Evolutionary conservation across 92 coral and sea anemone species (phyloP).

Genomic region (Palythoa heliodiscus): DNA sequence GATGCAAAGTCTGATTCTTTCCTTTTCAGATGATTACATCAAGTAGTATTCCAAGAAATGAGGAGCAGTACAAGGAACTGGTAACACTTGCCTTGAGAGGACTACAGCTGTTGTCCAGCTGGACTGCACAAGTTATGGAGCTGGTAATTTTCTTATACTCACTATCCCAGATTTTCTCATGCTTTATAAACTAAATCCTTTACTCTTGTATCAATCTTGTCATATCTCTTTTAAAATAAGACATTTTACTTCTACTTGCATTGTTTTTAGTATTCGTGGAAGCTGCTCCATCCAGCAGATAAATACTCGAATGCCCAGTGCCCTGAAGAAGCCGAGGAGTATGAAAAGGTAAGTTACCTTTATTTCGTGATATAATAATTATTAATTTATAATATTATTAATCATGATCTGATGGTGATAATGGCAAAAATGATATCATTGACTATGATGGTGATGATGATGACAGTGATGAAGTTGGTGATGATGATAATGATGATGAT

Average conservation of each 20-base stretch:
- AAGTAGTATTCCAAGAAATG: constrained; percentile 72
- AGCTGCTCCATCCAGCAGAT: constrained; percentile 96
- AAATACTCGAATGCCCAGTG: constrained; percentile 95
- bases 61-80: constrained; percentile 78
- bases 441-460: too few species aligned
- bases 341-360: constrained; percentile 75
- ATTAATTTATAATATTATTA: too few species aligned
- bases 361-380: background rate
- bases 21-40: constrained; percentile 87
- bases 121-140: constrained; percentile 80
- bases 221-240: background rate
- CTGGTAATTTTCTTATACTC: constrained; percentile 1
- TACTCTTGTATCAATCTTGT: background rate
- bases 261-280: constrained; percentile 91
- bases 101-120: constrained; percentile 80
- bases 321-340: constrained; percentile 96
- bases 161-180: background rate
- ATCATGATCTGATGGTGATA: too few species aligned
- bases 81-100: constrained; percentile 89
- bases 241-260: background rate
- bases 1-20: too few species aligned
- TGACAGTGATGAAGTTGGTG: too few species aligned
- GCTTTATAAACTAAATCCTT: too few species aligned
- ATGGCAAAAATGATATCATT: too few species aligned
- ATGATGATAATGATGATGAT: too few species aligned